These are phyloP conservation scores for Conus betulinus DNA, from an alignment of 1,140 invertebrate genomes.

Conservation along the genomic window DNA sequence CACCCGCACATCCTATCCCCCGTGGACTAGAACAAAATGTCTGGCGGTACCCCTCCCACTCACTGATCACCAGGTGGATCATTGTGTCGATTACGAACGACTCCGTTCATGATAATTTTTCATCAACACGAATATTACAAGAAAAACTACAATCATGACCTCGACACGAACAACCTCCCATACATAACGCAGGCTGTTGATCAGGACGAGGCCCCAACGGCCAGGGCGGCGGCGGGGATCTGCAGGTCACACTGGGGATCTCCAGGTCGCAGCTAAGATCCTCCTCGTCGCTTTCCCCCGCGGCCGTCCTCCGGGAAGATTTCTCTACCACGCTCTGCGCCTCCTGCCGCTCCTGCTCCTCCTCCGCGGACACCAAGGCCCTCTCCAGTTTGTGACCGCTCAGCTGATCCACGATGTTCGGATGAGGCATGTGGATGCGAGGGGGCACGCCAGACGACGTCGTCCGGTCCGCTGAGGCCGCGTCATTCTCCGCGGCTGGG, in stretches of 20 bases:
- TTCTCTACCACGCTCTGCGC: neutral
- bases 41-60: too few species aligned
- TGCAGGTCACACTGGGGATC: slow-evolving; percentile 10
- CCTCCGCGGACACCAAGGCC: slow-evolving; percentile 36
- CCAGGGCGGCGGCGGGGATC: neutral
- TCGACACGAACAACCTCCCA: too few species aligned
- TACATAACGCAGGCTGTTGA: too few species aligned
- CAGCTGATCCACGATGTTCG: slow-evolving; percentile 65
- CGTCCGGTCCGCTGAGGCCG: neutral
- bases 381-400: slow-evolving; percentile 33
- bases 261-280: slow-evolving; percentile 5
- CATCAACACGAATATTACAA: too few species aligned
- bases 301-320: neutral
- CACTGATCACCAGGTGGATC: too few species aligned
- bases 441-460: neutral
- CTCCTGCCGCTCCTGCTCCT: slow-evolving; percentile 34
- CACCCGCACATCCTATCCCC: too few species aligned
- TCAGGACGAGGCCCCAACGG: neutral
- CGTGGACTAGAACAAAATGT: too few species aligned
- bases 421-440: slow-evolving; percentile 66
- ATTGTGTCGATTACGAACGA: too few species aligned
- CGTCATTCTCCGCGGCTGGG: neutral
- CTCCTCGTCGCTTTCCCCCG: neutral
- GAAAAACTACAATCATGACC: too few species aligned
- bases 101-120: too few species aligned